Evolutionary conservation across 1,140 invertebrate species (phyloP).

Genomic region (Venustaconcha ellipsiformis): DNA sequence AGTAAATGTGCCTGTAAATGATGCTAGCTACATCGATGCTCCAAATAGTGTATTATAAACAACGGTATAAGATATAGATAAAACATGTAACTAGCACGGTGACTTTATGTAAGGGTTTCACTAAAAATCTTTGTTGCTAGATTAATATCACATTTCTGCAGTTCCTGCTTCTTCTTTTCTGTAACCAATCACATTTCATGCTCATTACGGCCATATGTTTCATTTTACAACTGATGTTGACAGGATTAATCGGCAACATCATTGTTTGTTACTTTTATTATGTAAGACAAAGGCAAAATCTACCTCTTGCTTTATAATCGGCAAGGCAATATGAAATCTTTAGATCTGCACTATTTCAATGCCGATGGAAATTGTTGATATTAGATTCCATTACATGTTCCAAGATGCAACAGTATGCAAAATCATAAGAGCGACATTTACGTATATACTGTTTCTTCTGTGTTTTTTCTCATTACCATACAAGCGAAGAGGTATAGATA

Average conservation of each 20-base stretch:
- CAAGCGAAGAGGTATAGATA: conserved; percentile 39
- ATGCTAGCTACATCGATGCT: too few species aligned
- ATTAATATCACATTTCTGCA: too few species aligned
- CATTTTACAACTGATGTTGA: conserved; percentile 28
- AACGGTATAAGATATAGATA: too few species aligned
- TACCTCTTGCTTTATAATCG: conserved; percentile 38
- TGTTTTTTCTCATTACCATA: conserved; percentile 38
- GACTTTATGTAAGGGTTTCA: too few species aligned
- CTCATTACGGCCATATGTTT: conserved; percentile 32
- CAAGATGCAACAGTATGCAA: conserved; percentile 30
- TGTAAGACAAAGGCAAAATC: conserved; percentile 13
- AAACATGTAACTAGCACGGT: too few species aligned
- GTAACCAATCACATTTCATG: not conserved
- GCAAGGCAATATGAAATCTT: conserved; percentile 43
- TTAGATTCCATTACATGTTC: conserved; percentile 39
- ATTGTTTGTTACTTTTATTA: conserved; percentile 38
- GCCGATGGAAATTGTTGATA: conserved; percentile 47
- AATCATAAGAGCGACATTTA: conserved; percentile 31
- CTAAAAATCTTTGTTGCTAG: too few species aligned
- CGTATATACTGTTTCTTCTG: conserved; percentile 33
- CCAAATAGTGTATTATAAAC: too few species aligned
- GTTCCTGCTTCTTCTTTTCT: too few species aligned
- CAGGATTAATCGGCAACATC: conserved; percentile 30
- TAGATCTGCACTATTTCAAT: conserved; percentile 37
- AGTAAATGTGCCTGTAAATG: too few species aligned